phyloP scores from a whole-genome alignment of 2,797 vertebrate genomes.

The Hephaestus fuliginosus region DNA sequence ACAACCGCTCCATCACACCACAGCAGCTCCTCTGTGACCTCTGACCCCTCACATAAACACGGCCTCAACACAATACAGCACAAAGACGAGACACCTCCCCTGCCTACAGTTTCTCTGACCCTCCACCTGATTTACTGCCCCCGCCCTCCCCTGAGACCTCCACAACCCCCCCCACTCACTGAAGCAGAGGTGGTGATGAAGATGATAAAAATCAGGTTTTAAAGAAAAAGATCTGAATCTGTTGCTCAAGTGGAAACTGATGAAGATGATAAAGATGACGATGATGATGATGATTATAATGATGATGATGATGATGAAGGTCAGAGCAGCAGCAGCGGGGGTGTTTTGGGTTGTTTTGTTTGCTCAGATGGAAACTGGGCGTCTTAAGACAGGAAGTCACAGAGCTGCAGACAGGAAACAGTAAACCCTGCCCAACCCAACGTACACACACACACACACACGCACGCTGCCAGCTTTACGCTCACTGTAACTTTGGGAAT shows the following conservation, averaged over 20 bases:
- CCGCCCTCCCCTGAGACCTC: background rate
- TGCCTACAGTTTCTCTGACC: too few species aligned
- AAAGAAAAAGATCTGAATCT: too few species aligned
- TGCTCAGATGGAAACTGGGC: conserved; percentile 66
- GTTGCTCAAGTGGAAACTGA: background rate
- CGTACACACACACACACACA: conserved; percentile 31
- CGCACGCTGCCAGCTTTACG: background rate
- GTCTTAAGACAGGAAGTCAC: conserved; percentile 74
- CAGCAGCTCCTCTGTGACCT: conserved; percentile 16
- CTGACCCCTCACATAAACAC: conserved; percentile 10
- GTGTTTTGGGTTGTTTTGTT: conserved; percentile 41
- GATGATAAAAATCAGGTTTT: too few species aligned
- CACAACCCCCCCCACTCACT: background rate
- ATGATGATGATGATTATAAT: background rate
- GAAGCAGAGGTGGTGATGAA: background rate
- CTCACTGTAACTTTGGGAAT: background rate
- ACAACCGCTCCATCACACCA: conserved; percentile 11
- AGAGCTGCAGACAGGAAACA: conserved; percentile 68
- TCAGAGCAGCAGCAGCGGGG: background rate
- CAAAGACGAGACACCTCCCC: background rate
- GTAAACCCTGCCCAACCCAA: conserved; percentile 47
- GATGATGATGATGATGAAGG: background rate
- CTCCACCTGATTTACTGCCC: background rate
- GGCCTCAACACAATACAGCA: background rate
- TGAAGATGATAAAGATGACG: background rate